A percentile compares a stretch with the other conserved stretches of the same genome.
These are phyloP conservation scores for Microtus pennsylvanicus DNA, from an alignment of 2,113 vertebrate genomes.

Conservation along the genomic window DNA sequence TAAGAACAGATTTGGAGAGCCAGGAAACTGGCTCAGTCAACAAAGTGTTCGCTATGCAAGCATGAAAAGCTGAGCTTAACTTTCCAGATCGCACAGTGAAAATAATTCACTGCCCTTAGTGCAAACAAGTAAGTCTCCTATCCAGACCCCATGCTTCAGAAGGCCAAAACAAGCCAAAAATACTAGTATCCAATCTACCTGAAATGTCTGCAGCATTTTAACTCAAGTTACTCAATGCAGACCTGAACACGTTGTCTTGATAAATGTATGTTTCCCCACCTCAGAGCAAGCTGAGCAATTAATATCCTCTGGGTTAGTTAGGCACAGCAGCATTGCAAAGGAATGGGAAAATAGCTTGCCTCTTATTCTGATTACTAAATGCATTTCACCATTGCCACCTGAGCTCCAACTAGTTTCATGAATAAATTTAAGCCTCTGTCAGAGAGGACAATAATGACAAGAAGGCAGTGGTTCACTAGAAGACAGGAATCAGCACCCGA, in stretches of 20 bases:
- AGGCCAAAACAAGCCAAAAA: not conserved
- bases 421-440: constrained; percentile 85
- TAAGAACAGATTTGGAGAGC: not conserved
- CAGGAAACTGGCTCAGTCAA: not conserved
- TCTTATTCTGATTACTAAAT: constrained; percentile 85
- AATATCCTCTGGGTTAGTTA: constrained; percentile 85
- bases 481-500: constrained; percentile 56
- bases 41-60: not conserved
- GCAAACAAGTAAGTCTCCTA: not conserved
- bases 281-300: constrained; percentile 85
- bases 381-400: constrained; percentile 85
- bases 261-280: constrained; percentile 84
- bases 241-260: constrained; percentile 79
- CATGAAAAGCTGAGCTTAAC: not conserved
- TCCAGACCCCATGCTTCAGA: not conserved
- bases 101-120: not conserved
- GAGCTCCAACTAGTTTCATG: constrained; percentile 85
- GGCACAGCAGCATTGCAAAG: constrained; percentile 76
- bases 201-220: constrained; percentile 62
- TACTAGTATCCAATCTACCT: constrained; percentile 46
- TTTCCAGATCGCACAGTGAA: not conserved
- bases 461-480: constrained; percentile 71
- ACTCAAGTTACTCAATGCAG: constrained; percentile 82
- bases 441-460: constrained; percentile 76
- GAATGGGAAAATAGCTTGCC: constrained; percentile 84